These are phyloP conservation scores for Maniola hyperantus DNA, from an alignment of 2,888 invertebrate species.

Conservation along the genomic window DNA sequence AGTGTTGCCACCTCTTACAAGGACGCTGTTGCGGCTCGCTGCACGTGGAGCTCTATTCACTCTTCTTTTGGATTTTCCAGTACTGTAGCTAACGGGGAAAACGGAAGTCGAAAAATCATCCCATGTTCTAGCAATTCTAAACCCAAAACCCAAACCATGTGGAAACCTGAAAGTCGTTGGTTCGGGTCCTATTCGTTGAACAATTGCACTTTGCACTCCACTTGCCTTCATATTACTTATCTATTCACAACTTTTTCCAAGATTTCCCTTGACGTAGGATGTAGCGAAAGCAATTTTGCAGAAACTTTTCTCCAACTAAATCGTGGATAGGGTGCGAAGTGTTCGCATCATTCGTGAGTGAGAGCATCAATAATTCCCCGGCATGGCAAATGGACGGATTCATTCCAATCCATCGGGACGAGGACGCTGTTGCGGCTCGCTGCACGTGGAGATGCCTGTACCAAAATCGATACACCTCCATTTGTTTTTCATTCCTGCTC, in stretches of 20 bases:
- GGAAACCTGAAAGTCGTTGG: no score
- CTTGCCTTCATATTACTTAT: no score
- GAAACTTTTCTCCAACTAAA: slow-evolving; percentile 4
- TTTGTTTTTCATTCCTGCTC: slow-evolving; percentile 6
- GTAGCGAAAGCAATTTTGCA: not conserved
- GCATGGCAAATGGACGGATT: slow-evolving; percentile 15
- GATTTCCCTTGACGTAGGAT: no score
- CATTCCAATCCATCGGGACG: slow-evolving; percentile 11
- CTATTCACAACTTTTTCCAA: no score
- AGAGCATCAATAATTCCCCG: slow-evolving; percentile 13
- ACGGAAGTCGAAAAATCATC: no score
- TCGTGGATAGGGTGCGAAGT: slow-evolving; percentile 8
- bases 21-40: slow-evolving; percentile 14
- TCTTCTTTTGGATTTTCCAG: no score
- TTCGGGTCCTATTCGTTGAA: no score
- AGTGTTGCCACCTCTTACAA: no score
- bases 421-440: slow-evolving; percentile 11
- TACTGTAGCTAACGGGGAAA: no score
- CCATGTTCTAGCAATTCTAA: no score
- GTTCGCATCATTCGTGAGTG: not conserved
- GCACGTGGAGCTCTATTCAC: slow-evolving; percentile 6
- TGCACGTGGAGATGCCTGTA: not conserved
- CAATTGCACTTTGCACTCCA: no score
- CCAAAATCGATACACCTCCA: slow-evolving; percentile 6
- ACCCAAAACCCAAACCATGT: no score